Evolutionary conservation across 2,888 invertebrate genomes (phyloP).

Genomic region (Timandra comae): DNA sequence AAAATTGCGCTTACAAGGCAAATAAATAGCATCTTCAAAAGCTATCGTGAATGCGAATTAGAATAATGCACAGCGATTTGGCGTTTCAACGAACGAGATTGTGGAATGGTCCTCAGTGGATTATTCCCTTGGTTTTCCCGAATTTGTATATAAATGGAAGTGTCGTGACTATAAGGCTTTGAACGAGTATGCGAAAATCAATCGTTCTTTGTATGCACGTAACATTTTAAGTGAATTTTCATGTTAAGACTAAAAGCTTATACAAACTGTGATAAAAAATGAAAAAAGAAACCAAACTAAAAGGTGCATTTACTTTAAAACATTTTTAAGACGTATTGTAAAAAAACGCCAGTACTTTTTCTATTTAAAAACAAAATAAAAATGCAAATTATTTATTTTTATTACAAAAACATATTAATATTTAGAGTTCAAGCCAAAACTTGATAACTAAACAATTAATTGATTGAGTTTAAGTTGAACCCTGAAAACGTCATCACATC

Average conservation of each 20-base stretch:
- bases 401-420: too few species aligned
- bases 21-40: conserved; percentile 74
- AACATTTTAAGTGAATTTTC: conserved; percentile 5
- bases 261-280: too few species aligned
- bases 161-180: conserved; percentile 50
- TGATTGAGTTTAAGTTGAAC: too few species aligned
- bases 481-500: too few species aligned
- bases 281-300: too few species aligned
- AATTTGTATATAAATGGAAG: conserved; percentile 69
- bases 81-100: conserved; percentile 71
- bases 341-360: too few species aligned
- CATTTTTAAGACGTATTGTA: conserved; percentile 18
- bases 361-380: too few species aligned
- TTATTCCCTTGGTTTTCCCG: conserved; percentile 61
- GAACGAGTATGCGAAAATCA: conserved; percentile 33
- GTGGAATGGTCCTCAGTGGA: conserved; percentile 68
- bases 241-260: conserved; percentile 1
- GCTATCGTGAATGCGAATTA: conserved; percentile 72
- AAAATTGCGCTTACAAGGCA: conserved; percentile 54
- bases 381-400: too few species aligned
- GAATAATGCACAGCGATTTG: conserved; percentile 75
- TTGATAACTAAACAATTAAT: too few species aligned
- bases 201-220: conserved; percentile 19
- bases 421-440: too few species aligned
- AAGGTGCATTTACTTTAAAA: too few species aligned